Base-by-base conservation (phyloP, 2,113 vertebrate genomes). In the Cryptomyrus ogoouensis region DNA sequence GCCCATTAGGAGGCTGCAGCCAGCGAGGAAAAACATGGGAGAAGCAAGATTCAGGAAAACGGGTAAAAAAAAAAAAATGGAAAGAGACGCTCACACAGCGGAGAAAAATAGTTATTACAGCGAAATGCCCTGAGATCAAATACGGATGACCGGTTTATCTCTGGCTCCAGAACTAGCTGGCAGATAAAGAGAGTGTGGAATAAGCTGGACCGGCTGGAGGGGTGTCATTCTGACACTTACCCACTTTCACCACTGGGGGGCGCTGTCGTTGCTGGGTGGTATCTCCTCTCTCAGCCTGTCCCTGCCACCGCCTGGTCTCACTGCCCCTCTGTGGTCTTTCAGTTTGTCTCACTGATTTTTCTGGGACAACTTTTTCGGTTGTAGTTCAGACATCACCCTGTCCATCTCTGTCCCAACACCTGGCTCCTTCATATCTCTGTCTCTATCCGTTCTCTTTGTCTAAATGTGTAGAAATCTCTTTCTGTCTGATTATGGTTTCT, bases 71-170 rank as follows among this genome's bases (percentile, higher is more conserved):
- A 39, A 46, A 70, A 31, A 70, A 70, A 27, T 12, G n/a, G 62
- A 70, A 70, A 31, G 62, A 70, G 62, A 13, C 62, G 10, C 62
- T 70, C 27, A 70, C n/a, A 70, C 27, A 42, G 31, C 35, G 31
- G 35, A 80, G 74, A 80, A 42, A 80, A 80, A 80, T 80, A 80
- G 74, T 80, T 80, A 80, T 80, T 80, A 80, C 74, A 80, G 74
- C 74, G 2, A 42, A 80, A 42, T 80, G 74, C 31, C 74, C 74
- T 19, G 35, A 80, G 74, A 80, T 80, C 74, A 80, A 80, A 80
- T 35, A 35, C 17, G 15, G 74, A 39, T 80, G 74, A 80, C 74
- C 74, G 74, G 74, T 80, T 80, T 80, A 80, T 80, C 74, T 80
- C 74, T 5, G 17, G 74, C 74, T 80, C 74, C 74, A 80, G 74